phyloP scores from a whole-genome alignment of 1,140 invertebrate species.

The Drosophila pectinifera region DNA sequence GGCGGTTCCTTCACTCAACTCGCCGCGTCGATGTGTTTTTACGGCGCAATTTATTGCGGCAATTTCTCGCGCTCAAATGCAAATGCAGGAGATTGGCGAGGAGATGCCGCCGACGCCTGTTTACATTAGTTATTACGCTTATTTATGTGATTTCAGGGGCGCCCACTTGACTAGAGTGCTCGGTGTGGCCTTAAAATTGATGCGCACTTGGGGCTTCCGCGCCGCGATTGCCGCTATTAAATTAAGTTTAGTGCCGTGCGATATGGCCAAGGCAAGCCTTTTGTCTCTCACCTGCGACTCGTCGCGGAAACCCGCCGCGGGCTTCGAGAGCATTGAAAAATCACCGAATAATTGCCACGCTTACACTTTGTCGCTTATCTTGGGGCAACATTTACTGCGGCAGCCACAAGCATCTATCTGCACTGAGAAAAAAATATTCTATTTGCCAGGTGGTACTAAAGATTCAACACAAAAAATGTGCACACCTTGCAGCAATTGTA shows the following conservation, averaged over 20 bases:
- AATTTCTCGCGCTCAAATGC: constrained; percentile 80
- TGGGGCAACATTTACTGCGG: constrained; percentile 70
- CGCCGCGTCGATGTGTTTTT: constrained; percentile 72
- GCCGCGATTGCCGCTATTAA: constrained; percentile 68
- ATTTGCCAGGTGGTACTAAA: too few relatives aligned
- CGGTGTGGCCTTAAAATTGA: constrained; percentile 69
- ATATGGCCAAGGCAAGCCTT: constrained; percentile 70
- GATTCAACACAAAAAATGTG: background rate
- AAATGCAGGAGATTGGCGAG: constrained; percentile 59
- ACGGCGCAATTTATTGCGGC: constrained; percentile 76
- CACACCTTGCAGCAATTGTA: too few relatives aligned
- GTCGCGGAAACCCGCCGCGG: constrained; percentile 1
- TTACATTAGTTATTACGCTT: constrained; percentile 83
- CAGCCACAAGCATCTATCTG: constrained; percentile 6
- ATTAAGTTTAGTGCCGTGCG: constrained; percentile 75
- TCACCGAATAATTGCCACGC: constrained; percentile 81
- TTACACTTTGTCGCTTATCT: constrained; percentile 83
- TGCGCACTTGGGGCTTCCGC: constrained; percentile 48
- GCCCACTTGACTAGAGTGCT: constrained; percentile 63
- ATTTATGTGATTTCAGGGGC: constrained; percentile 67
- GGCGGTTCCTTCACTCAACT: constrained; percentile 23
- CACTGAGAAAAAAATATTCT: background rate
- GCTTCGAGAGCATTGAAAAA: constrained; percentile 62
- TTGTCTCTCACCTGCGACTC: constrained; percentile 55
- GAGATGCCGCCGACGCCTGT: constrained; percentile 39